Evolutionary conservation across 1,140 invertebrate species (phyloP).

Genomic region (Goniozus legneri): DNA sequence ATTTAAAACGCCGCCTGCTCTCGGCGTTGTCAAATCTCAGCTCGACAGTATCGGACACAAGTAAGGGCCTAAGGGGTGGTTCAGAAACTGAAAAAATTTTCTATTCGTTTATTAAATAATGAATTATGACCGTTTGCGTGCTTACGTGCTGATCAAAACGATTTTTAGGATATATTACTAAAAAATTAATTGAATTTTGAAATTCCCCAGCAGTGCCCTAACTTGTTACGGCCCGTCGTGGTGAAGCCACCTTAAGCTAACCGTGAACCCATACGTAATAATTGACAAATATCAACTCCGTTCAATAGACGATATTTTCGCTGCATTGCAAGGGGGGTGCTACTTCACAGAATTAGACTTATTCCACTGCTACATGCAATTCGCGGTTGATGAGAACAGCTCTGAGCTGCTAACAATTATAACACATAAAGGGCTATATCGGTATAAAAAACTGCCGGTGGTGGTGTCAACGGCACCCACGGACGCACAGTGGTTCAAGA

Average conservation of each 20-base stretch:
- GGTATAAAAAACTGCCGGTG: conserved; percentile 37
- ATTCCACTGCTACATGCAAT: conserved; percentile 7
- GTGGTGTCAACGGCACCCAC: conserved; percentile 35
- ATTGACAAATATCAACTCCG: conserved; percentile 8
- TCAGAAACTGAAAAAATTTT: too few species aligned
- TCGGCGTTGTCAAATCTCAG: too few species aligned
- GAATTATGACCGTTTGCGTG: too few species aligned
- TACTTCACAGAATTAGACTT: conserved; percentile 8
- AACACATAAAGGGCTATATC: conserved; percentile 31
- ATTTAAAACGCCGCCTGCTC: too few species aligned
- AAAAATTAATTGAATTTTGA: too few species aligned
- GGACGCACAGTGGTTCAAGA: conserved; percentile 43
- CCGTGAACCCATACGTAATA: conserved; percentile 4
- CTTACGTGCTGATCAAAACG: too few species aligned
- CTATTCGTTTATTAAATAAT: too few species aligned
- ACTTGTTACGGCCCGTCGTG: too few species aligned
- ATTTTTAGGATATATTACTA: too few species aligned
- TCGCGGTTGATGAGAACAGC: background rate
- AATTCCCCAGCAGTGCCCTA: too few species aligned
- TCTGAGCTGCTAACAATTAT: conserved; percentile 5
- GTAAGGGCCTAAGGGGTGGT: too few species aligned
- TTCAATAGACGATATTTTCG: conserved; percentile 7
- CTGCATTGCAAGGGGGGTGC: background rate
- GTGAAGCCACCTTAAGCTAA: conserved; percentile 8
- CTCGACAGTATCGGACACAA: too few species aligned